Conservation (phyloP, 37 sponge, comb jelly and placozoan species). For the Sycon ciliatum region DNA sequence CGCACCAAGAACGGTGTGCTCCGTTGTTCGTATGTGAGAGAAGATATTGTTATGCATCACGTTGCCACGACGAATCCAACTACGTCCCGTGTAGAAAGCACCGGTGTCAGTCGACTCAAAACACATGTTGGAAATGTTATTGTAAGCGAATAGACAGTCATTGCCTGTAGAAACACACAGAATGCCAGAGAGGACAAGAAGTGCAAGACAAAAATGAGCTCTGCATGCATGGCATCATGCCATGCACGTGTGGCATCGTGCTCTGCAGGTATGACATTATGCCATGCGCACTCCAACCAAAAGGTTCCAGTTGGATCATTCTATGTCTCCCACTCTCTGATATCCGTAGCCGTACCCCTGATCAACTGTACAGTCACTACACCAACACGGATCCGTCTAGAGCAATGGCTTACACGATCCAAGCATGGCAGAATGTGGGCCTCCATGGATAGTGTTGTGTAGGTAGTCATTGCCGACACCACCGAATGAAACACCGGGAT, state of each 20-base stretch:
- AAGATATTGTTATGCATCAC: slow-evolving; percentile 15
- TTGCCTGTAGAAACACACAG: slow-evolving; percentile 25
- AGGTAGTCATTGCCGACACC: slow-evolving; percentile 34
- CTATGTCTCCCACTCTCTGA: too few species aligned
- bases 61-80: slow-evolving; percentile 35
- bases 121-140: slow-evolving; percentile 23
- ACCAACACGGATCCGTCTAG: too few species aligned
- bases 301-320: too few species aligned
- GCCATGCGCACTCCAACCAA: too few species aligned
- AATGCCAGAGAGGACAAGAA: too few species aligned
- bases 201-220: too few species aligned
- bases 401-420: slow-evolving; percentile 25
- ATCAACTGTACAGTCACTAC: too few species aligned
- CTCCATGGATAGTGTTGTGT: slow-evolving; percentile 22
- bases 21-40: slow-evolving; percentile 17
- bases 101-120: slow-evolving; percentile 36
- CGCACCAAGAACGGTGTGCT: slow-evolving; percentile 22
- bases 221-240: too few species aligned
- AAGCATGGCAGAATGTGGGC: slow-evolving; percentile 32
- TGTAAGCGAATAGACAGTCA: slow-evolving; percentile 26
- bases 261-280: too few species aligned
- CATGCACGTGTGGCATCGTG: too few species aligned
- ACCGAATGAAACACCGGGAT: slow-evolving; percentile 23
- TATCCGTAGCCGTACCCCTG: too few species aligned
- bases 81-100: slow-evolving; percentile 37